phyloP scores from a whole-genome alignment of 2,113 vertebrate species.

The Thryonomys swinderianus region DNA sequence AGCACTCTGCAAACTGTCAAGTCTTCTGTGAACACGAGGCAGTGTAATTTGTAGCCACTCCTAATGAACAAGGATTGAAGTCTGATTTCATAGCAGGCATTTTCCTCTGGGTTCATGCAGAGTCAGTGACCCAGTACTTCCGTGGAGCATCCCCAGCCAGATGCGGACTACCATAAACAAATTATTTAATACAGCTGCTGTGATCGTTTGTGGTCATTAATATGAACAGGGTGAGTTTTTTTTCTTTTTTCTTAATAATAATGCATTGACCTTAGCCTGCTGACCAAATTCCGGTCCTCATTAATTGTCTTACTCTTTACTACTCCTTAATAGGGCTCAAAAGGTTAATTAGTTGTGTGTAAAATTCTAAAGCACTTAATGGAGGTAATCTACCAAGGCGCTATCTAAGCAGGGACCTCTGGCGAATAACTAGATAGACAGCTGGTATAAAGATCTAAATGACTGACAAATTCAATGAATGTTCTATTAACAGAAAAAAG shows the following conservation, averaged over 20 bases:
- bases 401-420: conserved; percentile 59
- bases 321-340: conserved; percentile 70
- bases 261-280: conserved; percentile 44
- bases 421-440: conserved; percentile 46
- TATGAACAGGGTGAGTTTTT: conserved; percentile 42
- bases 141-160: neutral
- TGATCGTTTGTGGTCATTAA: conserved; percentile 60
- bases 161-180: conserved; percentile 46
- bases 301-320: conserved; percentile 65
- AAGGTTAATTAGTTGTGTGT: conserved; percentile 76
- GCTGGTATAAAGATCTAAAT: conserved; percentile 26
- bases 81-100: neutral
- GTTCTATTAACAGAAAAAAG: neutral
- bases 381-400: conserved; percentile 59
- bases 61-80: neutral
- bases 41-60: neutral
- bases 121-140: neutral
- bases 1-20: neutral
- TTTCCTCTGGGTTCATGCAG: conserved; percentile 39
- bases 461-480: conserved; percentile 29
- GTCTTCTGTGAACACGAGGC: neutral
- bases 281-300: conserved; percentile 54
- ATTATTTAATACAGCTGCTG: conserved; percentile 62
- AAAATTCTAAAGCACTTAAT: conserved; percentile 70
- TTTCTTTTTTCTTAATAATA: conserved; percentile 58